phyloP scores from a whole-genome alignment of 2,113 vertebrate species.

The Rhynchopsitta pachyrhyncha region DNA sequence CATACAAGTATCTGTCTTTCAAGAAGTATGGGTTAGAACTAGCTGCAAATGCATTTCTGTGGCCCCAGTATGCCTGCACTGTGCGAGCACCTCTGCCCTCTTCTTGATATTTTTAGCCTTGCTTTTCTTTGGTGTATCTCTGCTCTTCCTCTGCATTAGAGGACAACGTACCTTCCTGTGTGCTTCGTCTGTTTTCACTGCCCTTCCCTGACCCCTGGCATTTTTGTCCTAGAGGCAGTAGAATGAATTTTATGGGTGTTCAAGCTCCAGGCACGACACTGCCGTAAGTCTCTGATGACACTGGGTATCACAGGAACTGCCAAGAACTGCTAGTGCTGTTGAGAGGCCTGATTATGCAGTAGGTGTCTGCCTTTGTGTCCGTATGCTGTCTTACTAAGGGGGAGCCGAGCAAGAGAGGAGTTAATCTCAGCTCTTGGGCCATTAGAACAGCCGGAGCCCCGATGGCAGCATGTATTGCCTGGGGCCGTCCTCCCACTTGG shows the following conservation, averaged over 20 bases:
- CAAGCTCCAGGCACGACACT: constrained; percentile 6
- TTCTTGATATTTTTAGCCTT: constrained; percentile 63
- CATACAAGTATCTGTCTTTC: not conserved
- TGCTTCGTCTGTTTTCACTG: not conserved
- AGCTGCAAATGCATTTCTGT: constrained; percentile 11
- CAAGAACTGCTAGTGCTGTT: not conserved
- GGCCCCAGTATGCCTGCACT: constrained; percentile 27
- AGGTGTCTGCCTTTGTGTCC: not conserved
- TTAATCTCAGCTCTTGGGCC: not conserved
- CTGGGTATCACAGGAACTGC: not conserved
- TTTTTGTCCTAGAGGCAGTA: constrained; percentile 37
- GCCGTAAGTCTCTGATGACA: not conserved
- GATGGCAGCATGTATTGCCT: not conserved
- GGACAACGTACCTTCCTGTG: constrained; percentile 24
- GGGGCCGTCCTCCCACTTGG: not conserved
- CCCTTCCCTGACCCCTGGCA: constrained; percentile 56
- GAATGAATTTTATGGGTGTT: not conserved
- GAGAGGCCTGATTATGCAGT: not conserved
- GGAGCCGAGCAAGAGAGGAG: not conserved
- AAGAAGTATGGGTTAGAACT: not conserved
- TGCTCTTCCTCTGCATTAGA: constrained; percentile 34
- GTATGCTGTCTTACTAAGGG: not conserved
- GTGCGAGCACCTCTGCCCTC: constrained; percentile 57
- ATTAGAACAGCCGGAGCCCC: not conserved
- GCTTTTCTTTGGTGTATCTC: constrained; percentile 15